A percentile compares a stretch with the other conserved stretches of the same genome.
These are phyloP conservation scores for Dasypogon diadema DNA, from an alignment of 2,888 invertebrate genomes.

Conservation along the genomic window DNA sequence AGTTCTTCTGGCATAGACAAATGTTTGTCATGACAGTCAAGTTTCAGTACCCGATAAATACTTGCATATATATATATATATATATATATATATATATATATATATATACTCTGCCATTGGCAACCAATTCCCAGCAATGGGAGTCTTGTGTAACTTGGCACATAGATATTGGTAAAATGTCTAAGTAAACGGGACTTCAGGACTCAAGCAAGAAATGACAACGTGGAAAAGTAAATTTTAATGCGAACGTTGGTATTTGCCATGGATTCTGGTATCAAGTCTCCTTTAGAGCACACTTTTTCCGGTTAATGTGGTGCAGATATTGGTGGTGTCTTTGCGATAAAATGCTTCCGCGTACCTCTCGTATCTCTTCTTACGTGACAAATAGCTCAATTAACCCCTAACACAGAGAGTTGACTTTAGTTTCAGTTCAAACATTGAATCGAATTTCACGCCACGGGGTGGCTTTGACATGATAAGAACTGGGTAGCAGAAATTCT, in stretches of 20 bases:
- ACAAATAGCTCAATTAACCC: constrained; percentile 3
- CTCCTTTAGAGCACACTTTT: background rate
- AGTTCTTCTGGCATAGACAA: background rate
- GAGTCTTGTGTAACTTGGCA: too few relatives aligned
- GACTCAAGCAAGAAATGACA: background rate
- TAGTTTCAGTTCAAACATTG: background rate
- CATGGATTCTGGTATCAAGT: background rate
- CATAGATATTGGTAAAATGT: too few relatives aligned
- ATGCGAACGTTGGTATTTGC: background rate
- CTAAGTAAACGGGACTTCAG: background rate
- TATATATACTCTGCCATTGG: too few relatives aligned
- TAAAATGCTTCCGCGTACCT: background rate
- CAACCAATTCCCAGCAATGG: too few relatives aligned
- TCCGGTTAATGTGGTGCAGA: background rate
- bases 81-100: too few relatives aligned
- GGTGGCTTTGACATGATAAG: background rate
- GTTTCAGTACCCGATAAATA: background rate
- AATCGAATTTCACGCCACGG: background rate
- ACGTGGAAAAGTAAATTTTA: background rate
- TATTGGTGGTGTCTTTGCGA: background rate
- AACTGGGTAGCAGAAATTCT: background rate
- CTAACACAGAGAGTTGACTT: background rate
- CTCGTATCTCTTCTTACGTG: background rate
- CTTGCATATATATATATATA: background rate
- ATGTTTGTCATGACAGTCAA: background rate